Conservation (phyloP, 2,888 invertebrate species). For the Hyposoter dolosus region DNA sequence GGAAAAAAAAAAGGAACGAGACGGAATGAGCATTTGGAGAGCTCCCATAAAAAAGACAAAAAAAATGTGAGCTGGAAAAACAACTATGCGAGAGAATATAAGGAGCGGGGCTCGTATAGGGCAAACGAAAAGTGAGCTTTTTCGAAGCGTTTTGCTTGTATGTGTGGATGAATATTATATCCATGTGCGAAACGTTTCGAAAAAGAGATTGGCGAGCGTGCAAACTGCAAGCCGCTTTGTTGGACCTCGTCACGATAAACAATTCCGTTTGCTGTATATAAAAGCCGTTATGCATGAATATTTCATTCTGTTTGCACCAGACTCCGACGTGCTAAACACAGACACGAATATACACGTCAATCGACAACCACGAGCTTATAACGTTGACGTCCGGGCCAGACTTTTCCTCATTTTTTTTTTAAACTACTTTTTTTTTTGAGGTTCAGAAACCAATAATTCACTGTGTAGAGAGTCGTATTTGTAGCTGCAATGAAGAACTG, state of each 20-base stretch:
- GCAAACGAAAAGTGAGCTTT: slow-evolving; percentile 37
- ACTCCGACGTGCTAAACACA: slow-evolving; percentile 32
- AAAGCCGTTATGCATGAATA: slow-evolving; percentile 63
- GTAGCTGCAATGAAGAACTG: not conserved
- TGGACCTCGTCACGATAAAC: slow-evolving; percentile 66
- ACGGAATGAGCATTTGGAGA: slow-evolving; percentile 59
- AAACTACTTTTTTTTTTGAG: not conserved
- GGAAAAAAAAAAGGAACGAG: slow-evolving; percentile 25
- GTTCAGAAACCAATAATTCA: not conserved
- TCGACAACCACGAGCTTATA: slow-evolving; percentile 38
- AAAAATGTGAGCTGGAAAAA: slow-evolving; percentile 17
- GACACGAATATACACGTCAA: slow-evolving; percentile 12
- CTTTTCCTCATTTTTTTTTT: not conserved
- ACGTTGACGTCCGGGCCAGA: slow-evolving; percentile 1
- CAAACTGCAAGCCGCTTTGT: slow-evolving; percentile 61
- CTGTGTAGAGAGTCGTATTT: not conserved
- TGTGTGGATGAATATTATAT: slow-evolving; percentile 10
- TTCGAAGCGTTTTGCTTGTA: slow-evolving; percentile 15
- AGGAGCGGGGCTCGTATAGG: slow-evolving; percentile 20
- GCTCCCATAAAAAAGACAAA: slow-evolving; percentile 2
- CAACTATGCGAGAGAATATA: slow-evolving; percentile 36
- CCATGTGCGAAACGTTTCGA: slow-evolving; percentile 49
- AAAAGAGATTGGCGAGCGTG: slow-evolving; percentile 55
- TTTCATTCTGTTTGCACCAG: slow-evolving; percentile 62
- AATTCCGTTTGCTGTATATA: slow-evolving; percentile 68